phyloP scores from a whole-genome alignment of 2,113 vertebrate genomes.

The Coptodon bakossiorum region DNA sequence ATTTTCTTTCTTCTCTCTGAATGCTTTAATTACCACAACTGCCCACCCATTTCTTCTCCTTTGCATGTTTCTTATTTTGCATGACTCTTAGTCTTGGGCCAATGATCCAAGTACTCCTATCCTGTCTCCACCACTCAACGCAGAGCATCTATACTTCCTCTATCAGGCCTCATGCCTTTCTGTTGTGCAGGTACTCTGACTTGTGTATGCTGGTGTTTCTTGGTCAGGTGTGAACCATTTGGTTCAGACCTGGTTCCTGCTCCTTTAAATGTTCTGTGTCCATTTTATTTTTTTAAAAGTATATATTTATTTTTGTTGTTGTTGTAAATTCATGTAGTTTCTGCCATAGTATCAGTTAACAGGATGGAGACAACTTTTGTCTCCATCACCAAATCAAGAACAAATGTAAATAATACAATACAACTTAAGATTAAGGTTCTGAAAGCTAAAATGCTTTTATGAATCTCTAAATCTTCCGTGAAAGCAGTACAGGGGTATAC shows the following conservation, averaged over 20 bases:
- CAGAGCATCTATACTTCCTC: conserved; percentile 75
- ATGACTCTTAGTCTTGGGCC: conserved; percentile 68
- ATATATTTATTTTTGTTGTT: background rate
- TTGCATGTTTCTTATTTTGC: conserved; percentile 62
- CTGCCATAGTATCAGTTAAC: background rate
- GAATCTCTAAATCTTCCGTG: background rate
- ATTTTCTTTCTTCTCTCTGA: background rate
- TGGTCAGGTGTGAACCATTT: background rate
- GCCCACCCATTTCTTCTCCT: background rate
- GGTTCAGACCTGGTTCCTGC: background rate
- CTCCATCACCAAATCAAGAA: background rate
- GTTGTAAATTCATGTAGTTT: background rate
- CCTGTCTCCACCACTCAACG: conserved; percentile 73
- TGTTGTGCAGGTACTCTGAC: conserved; percentile 57
- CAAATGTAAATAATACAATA: background rate
- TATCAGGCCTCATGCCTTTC: conserved; percentile 71
- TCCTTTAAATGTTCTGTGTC: background rate
- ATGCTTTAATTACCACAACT: background rate
- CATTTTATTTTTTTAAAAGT: background rate
- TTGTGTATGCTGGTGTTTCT: conserved; percentile 7
- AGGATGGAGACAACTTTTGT: background rate
- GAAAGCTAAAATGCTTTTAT: background rate
- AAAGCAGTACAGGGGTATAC: accelerated
- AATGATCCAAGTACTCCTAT: conserved; percentile 67
- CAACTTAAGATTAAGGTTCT: background rate